A percentile compares a stretch with the other conserved stretches of the same genome.
Conservation (phyloP, 2,888 invertebrate species). For the Lasioglossum marginatum region DNA sequence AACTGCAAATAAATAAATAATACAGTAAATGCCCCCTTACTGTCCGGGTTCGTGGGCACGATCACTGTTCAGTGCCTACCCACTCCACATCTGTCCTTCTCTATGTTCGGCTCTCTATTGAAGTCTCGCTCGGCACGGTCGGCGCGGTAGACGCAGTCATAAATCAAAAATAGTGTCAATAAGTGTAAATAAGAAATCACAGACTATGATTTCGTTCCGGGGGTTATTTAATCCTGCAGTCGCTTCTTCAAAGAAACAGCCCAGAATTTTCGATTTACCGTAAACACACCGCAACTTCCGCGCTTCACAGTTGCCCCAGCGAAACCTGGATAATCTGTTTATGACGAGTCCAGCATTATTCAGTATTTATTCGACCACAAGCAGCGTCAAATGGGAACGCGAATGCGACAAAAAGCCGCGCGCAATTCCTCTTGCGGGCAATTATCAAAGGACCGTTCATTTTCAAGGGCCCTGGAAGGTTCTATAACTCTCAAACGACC, state of each 20-base stretch:
- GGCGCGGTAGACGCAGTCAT: no score
- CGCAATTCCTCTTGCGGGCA: slow-evolving; percentile 3
- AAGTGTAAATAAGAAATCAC: no score
- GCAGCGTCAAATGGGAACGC: not conserved
- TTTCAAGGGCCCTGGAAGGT: slow-evolving; percentile 16
- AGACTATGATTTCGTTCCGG: not conserved
- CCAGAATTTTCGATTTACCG: not conserved
- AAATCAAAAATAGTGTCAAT: no score
- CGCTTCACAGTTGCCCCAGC: not conserved
- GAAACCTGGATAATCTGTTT: slow-evolving; percentile 4
- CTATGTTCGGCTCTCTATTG: no score
- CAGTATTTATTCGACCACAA: not conserved
- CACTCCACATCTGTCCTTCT: no score
- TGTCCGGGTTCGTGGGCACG: no score
- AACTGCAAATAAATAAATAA: no score
- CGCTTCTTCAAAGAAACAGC: not conserved
- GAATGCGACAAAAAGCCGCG: slow-evolving; percentile 2
- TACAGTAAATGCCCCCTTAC: no score
- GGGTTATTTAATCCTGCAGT: not conserved
- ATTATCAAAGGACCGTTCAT: slow-evolving; percentile 30
- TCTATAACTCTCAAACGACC: not conserved
- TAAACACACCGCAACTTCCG: not conserved
- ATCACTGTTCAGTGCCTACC: no score
- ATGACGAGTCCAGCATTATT: not conserved
- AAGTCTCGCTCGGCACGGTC: no score